A percentile compares a stretch with the other conserved stretches of the same genome.
Conservation (phyloP, 2,797 vertebrate genomes). For the Diplodus sargus region DNA sequence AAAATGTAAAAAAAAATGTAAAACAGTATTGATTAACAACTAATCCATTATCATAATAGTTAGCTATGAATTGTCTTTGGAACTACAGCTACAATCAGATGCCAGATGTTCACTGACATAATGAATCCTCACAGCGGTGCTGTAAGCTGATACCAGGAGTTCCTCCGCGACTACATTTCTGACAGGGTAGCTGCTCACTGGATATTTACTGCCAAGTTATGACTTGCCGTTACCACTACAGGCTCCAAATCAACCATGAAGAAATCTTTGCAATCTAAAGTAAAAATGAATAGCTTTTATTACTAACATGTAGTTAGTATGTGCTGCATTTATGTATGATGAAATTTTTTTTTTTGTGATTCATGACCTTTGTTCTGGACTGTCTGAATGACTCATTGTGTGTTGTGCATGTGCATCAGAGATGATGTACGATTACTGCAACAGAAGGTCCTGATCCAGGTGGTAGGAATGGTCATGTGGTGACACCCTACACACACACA, state of each 20-base stretch:
- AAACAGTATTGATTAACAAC: too few species aligned
- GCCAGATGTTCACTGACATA: neutral
- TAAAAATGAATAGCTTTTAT: neutral
- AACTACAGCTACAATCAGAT: neutral
- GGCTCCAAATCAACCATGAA: neutral
- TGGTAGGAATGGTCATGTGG: neutral
- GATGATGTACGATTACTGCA: neutral
- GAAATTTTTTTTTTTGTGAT: conserved; percentile 7
- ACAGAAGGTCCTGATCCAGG: conserved; percentile 37
- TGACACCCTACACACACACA: neutral
- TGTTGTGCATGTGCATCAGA: conserved; percentile 2
- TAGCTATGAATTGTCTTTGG: too few species aligned
- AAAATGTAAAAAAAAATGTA: too few species aligned
- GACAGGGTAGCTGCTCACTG: neutral
- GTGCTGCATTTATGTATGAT: neutral
- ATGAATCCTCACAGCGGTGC: neutral
- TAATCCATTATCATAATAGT: too few species aligned
- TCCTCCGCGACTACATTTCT: neutral
- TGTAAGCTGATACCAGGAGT: neutral
- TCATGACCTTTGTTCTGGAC: neutral
- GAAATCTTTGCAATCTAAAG: neutral
- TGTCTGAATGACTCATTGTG: too few species aligned
- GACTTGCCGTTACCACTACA: neutral
- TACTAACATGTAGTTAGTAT: neutral
- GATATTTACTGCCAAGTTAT: neutral